These are phyloP conservation scores for Odontomachus brunneus DNA, from an alignment of 1,140 invertebrate genomes.

Conservation along the genomic window DNA sequence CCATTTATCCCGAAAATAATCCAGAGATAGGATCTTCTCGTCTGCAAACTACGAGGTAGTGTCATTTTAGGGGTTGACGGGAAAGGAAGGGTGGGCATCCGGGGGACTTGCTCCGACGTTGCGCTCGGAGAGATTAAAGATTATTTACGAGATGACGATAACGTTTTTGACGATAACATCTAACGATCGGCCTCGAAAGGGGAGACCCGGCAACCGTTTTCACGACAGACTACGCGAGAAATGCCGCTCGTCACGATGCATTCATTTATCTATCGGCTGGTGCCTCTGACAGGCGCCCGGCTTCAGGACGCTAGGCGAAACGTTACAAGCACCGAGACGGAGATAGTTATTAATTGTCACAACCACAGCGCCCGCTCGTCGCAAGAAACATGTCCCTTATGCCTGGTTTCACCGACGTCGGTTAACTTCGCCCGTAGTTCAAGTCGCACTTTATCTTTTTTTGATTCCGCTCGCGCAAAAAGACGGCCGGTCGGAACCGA, in stretches of 20 bases:
- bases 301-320: constrained; percentile 45
- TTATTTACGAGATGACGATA: constrained; percentile 85
- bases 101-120: constrained; percentile 23
- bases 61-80: constrained; percentile 70
- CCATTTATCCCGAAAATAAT: constrained; percentile 85
- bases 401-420: neutral
- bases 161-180: constrained; percentile 81
- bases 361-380: neutral
- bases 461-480: neutral
- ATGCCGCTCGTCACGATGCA: constrained; percentile 83
- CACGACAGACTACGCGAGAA: constrained; percentile 82
- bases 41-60: constrained; percentile 64
- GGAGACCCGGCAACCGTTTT: constrained; percentile 78
- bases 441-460: neutral
- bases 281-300: constrained; percentile 49
- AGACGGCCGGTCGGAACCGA: neutral
- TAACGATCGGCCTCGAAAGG: constrained; percentile 83
- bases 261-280: constrained; percentile 81
- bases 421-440: neutral
- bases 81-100: constrained; percentile 39
- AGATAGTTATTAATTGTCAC: constrained; percentile 69
- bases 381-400: constrained; percentile 15
- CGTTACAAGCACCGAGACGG: constrained; percentile 55
- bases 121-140: constrained; percentile 80
- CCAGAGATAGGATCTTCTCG: constrained; percentile 80